phyloP scores from a whole-genome alignment of 2,113 vertebrate genomes.

The Serinus canaria region DNA sequence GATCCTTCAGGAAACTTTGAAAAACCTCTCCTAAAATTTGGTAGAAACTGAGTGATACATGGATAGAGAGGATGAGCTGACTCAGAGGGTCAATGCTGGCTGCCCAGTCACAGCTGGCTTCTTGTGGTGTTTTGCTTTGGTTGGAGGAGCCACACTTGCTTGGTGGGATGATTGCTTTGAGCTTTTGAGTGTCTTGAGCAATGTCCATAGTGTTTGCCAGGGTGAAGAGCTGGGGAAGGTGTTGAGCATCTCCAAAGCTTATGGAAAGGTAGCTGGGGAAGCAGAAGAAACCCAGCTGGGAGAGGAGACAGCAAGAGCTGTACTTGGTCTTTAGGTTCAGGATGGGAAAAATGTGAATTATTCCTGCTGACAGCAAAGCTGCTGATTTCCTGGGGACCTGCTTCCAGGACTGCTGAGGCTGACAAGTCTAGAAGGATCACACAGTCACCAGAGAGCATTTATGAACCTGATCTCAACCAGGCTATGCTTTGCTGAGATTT shows the following conservation, averaged over 20 bases:
- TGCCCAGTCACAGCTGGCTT: background rate
- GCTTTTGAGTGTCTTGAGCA: background rate
- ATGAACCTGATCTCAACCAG: background rate
- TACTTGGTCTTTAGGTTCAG: background rate
- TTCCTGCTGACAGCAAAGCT: background rate
- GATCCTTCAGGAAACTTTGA: background rate
- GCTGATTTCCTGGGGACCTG: background rate
- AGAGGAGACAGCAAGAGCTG: background rate
- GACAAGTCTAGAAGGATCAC: background rate
- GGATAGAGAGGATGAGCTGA: background rate
- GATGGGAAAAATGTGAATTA: background rate
- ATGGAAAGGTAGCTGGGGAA: background rate
- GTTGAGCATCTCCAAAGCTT: background rate
- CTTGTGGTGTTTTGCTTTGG: background rate
- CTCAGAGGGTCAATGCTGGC: fast-evolving
- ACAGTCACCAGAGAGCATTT: background rate
- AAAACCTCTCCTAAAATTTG: background rate
- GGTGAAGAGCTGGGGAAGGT: background rate
- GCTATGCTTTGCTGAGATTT: background rate
- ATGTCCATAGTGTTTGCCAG: background rate
- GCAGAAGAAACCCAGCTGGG: background rate
- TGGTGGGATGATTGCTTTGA: background rate
- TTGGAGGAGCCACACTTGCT: background rate
- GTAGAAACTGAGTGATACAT: background rate
- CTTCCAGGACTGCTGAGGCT: background rate